These are phyloP conservation scores for Pachydiplax longipennis DNA, from an alignment of 2,888 invertebrate genomes.

Conservation along the genomic window DNA sequence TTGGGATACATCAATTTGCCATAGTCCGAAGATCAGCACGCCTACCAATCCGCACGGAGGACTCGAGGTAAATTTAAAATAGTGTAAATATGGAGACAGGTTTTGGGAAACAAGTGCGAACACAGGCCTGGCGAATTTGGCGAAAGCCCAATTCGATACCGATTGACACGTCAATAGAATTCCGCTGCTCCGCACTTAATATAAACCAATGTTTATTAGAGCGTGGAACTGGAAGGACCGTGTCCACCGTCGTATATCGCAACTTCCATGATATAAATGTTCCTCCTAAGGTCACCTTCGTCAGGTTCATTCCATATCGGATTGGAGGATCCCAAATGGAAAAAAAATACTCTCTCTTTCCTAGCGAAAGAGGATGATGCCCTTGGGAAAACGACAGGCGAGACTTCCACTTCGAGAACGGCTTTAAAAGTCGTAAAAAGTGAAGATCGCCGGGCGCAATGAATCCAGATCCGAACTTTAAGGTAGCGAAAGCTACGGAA, in stretches of 20 bases:
- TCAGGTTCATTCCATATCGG: neutral
- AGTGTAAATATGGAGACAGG: neutral
- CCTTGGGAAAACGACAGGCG: neutral
- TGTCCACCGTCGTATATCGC: neutral
- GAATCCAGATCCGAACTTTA: neutral
- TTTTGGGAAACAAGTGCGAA: neutral
- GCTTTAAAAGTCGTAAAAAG: constrained; percentile 4
- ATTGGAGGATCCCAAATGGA: neutral
- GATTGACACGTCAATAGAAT: neutral
- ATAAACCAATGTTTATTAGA: neutral
- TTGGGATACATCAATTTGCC: too few relatives aligned
- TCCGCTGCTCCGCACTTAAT: neutral
- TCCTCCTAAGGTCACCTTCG: constrained; percentile 3
- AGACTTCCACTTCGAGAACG: neutral
- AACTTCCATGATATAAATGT: neutral
- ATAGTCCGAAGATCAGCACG: too few relatives aligned
- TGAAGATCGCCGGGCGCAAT: neutral
- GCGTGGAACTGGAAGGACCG: neutral
- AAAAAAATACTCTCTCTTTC: neutral
- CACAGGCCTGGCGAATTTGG: neutral
- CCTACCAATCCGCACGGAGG: too few relatives aligned
- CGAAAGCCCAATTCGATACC: neutral
- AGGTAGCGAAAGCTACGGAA: neutral
- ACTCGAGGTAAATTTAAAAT: neutral
- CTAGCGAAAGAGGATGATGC: neutral